phyloP scores from a whole-genome alignment of 2,797 vertebrate genomes.

The Sebastes hubbsi region DNA sequence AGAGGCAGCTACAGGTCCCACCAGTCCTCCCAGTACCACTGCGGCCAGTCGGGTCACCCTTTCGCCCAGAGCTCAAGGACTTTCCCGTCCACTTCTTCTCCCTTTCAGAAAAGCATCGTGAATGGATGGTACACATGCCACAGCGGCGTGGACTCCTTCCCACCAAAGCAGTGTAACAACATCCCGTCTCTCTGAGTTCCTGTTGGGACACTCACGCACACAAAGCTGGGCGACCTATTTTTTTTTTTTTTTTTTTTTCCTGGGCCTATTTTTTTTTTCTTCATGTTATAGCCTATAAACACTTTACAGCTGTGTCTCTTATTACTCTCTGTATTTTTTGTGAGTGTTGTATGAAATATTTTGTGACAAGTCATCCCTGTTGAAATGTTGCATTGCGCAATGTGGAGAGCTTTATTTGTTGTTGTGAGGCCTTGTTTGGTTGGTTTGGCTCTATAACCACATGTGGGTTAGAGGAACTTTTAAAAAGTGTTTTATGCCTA shows the following conservation, averaged over 20 bases:
- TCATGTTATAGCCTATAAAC: not conserved
- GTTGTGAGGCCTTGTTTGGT: constrained; percentile 54
- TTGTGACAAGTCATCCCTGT: constrained; percentile 44
- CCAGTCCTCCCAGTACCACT: constrained; percentile 78
- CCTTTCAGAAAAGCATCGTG: constrained; percentile 82
- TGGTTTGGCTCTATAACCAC: constrained; percentile 25
- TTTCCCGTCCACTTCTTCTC: constrained; percentile 74
- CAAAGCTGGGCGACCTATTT: not conserved
- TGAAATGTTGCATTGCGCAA: constrained; percentile 51
- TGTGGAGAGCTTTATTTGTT: constrained; percentile 66
- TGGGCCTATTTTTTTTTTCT: not conserved
- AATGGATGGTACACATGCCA: constrained; percentile 88
- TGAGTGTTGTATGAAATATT: constrained; percentile 61
- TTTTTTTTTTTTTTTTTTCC: not conserved
- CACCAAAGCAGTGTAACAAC: constrained; percentile 79
- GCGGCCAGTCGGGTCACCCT: constrained; percentile 76
- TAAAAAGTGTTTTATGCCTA: constrained; percentile 31
- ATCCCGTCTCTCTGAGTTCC: constrained; percentile 69
- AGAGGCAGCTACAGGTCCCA: constrained; percentile 78
- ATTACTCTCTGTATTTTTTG: constrained; percentile 48
- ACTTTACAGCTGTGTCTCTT: constrained; percentile 42
- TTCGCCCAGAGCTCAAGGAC: constrained; percentile 78
- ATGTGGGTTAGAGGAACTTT: constrained; percentile 30
- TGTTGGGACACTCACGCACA: not conserved
- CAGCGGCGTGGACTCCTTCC: constrained; percentile 78